Base-by-base conservation (phyloP, 2,797 vertebrate genomes). In the Poecilia velifera region DNA sequence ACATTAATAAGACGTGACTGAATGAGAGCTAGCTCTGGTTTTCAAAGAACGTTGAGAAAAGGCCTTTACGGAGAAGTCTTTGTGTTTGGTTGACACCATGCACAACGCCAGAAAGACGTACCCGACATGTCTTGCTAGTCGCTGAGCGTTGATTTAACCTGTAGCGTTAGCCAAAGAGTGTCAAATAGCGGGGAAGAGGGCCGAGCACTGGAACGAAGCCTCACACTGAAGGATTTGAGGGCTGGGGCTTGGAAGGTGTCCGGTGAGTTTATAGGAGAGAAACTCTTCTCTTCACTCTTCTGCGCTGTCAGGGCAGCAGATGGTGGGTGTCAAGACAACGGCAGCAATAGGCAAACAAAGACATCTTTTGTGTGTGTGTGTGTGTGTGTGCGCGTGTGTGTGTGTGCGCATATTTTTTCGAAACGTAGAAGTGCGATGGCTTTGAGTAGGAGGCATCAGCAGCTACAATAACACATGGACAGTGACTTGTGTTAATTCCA, bases 251-350 rank as follows among this genome's bases (percentile, higher is more conserved):
- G 81, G 28, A 62, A 86, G 86, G 84, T 83, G 87, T 84, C 85
- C 88, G 89, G 86, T 77, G 77, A 90, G 85, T 87, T 91, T 92
- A 85, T 71, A 87, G 72, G 13, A 80, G 87, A 91, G 78, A 93
- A 91, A 92, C 87, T 92, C 85, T 87, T 93, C 92, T 91, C 88
- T 90, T 91, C 89, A 90, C 91, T 94, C 86, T 93, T 93, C 86
- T 90, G 86, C 87, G 88, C 91, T 94, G 92, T 91, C 55, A 84
- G 92, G 93, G 90, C 84, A 83, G 91, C 94, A 95, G 93, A 94
- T 95, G 94, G 94, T 93, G 91, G 91, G 92, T 93, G 93, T 94
- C 92, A 94, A 93, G 92, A 93, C 92, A 92, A 93, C 86, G 80
- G 90, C 91, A 93, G 88, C 88, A 76, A 90, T 92, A 90, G 92